phyloP scores from a whole-genome alignment of 2,797 vertebrate species.

The Typhlichthys eigenmanni region DNA sequence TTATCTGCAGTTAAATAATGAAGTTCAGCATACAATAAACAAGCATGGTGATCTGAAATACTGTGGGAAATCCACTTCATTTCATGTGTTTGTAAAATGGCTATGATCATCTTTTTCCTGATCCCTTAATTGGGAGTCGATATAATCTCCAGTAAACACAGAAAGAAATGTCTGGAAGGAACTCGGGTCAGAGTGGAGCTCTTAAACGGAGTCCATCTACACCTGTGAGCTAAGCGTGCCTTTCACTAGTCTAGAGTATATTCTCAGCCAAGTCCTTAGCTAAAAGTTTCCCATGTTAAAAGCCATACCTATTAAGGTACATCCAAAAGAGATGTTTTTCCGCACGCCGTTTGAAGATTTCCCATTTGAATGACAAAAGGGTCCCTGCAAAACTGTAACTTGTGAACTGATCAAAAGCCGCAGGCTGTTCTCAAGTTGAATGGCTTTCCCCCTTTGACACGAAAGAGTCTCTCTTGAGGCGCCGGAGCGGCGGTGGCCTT shows the following conservation, averaged over 20 bases:
- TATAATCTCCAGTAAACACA: conserved; percentile 56
- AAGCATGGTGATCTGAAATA: conserved; percentile 39
- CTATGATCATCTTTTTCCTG: conserved; percentile 69
- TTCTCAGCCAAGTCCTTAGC: conserved; percentile 75
- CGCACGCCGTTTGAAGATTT: conserved; percentile 76
- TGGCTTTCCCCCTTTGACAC: conserved; percentile 81
- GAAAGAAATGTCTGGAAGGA: conserved; percentile 59
- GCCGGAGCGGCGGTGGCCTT: conserved; percentile 78
- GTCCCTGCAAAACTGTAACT: conserved; percentile 81
- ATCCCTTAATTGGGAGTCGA: conserved; percentile 77
- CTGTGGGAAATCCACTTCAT: conserved; percentile 68
- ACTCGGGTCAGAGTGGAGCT: conserved; percentile 44
- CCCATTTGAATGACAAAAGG: conserved; percentile 81
- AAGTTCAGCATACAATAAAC: conserved; percentile 55
- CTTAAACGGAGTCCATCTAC: conserved; percentile 61
- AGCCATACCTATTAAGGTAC: conserved; percentile 73
- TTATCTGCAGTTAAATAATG: conserved; percentile 39
- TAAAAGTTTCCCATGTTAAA: conserved; percentile 76
- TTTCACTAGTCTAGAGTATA: conserved; percentile 67
- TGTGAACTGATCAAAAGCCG: conserved; percentile 86
- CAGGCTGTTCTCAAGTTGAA: conserved; percentile 72
- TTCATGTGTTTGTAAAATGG: conserved; percentile 70
- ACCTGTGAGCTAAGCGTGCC: conserved; percentile 70
- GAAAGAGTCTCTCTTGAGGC: conserved; percentile 80
- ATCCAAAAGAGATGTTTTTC: conserved; percentile 79